Evolutionary conservation across 2,113 vertebrate species (phyloP).

Genomic region (Callithrix jacchus): DNA sequence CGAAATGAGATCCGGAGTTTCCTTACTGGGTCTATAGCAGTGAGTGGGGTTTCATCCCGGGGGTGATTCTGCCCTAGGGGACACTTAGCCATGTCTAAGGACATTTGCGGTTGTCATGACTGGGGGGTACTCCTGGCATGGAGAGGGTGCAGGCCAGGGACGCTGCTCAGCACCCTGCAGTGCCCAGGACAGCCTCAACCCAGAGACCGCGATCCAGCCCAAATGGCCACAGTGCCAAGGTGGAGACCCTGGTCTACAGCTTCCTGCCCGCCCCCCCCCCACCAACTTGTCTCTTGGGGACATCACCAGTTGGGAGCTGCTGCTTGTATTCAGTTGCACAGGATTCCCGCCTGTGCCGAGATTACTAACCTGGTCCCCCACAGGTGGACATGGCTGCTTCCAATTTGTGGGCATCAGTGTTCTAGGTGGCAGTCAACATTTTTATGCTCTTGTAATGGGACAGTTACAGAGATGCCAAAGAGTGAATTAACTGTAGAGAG

Average conservation of each 20-base stretch:
- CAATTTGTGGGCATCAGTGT: too few species aligned
- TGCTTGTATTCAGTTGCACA: neutral
- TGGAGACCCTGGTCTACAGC: neutral
- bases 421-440: neutral
- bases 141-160: neutral
- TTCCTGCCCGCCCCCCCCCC: too few species aligned
- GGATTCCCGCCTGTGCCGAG: neutral
- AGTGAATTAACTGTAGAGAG: neutral
- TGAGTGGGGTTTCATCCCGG: neutral
- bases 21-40: neutral
- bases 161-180: neutral
- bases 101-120: neutral
- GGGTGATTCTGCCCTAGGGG: neutral
- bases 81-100: neutral
- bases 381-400: neutral
- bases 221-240: neutral
- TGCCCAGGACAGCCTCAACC: neutral
- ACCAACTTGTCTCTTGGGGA: neutral
- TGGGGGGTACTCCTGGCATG: neutral
- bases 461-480: neutral
- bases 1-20: neutral
- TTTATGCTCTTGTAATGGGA: neutral
- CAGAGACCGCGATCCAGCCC: too few species aligned
- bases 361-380: neutral
- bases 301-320: neutral